Evolutionary conservation across 2,797 vertebrate genomes (phyloP).

Genomic region (Selene dorsalis): DNA sequence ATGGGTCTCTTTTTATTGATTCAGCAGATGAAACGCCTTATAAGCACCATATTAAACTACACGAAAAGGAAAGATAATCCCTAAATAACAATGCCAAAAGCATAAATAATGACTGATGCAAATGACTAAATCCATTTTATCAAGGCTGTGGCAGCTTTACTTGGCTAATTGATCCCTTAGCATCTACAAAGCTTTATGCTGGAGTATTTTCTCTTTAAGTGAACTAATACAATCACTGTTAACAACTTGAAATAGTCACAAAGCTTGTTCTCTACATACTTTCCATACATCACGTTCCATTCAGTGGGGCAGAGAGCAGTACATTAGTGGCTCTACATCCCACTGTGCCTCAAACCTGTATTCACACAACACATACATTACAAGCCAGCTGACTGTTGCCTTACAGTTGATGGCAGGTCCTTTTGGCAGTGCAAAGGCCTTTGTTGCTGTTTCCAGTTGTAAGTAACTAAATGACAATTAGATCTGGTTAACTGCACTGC

Average conservation of each 20-base stretch:
- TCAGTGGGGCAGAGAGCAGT: background rate
- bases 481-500: slow-evolving; percentile 69
- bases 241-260: background rate
- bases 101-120: slow-evolving; percentile 55
- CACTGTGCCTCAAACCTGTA: slow-evolving; percentile 25
- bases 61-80: slow-evolving; percentile 52
- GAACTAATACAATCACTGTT: background rate
- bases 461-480: slow-evolving; percentile 73
- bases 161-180: slow-evolving; percentile 70
- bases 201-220: slow-evolving; percentile 12
- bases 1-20: slow-evolving; percentile 29
- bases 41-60: slow-evolving; percentile 25
- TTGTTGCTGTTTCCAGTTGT: slow-evolving; percentile 58
- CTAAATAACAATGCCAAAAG: slow-evolving; percentile 62
- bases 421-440: slow-evolving; percentile 39
- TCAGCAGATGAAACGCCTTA: slow-evolving; percentile 20
- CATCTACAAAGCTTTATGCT: slow-evolving; percentile 39
- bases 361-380: slow-evolving; percentile 24
- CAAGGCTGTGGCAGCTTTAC: slow-evolving; percentile 45
- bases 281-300: background rate
- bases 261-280: background rate
- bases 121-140: slow-evolving; percentile 49
- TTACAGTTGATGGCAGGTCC: slow-evolving; percentile 35
- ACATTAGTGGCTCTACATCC: slow-evolving; percentile 22
- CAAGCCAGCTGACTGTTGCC: slow-evolving; percentile 42